Percentiles rank a stretch among this genome's conserved stretches.
Conservation (phyloP, 37 sponge, comb jelly and placozoan species). For the Chondrilla cf. caribensis region DNA sequence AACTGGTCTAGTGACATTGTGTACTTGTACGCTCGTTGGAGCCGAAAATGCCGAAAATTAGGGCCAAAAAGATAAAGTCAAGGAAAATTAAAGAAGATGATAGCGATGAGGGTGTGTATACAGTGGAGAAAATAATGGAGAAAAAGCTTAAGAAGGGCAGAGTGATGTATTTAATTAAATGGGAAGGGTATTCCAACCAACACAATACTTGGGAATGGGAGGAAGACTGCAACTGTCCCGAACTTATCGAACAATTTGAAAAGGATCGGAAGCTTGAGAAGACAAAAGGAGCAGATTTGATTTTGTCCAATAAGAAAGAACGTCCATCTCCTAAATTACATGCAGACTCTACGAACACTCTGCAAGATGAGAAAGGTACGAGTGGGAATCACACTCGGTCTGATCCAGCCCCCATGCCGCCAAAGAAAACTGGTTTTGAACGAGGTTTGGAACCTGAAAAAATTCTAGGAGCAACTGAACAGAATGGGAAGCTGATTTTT, state of each 20-base stretch:
- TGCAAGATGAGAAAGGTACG: neutral
- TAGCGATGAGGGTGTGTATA: constrained; percentile 46
- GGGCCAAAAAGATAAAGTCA: no score
- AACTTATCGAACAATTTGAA: constrained; percentile 68
- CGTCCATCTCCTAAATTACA: neutral
- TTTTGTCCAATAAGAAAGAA: neutral
- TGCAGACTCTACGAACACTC: neutral
- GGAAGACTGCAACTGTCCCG: constrained; percentile 74
- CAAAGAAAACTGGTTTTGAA: constrained; percentile 68
- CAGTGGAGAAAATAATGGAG: constrained; percentile 65
- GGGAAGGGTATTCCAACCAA: constrained; percentile 65
- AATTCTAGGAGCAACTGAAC: constrained; percentile 92
- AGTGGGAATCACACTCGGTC: neutral
- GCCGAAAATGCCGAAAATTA: no score
- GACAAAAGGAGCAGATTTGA: neutral
- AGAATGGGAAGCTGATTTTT: constrained; percentile 81
- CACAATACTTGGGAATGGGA: constrained; percentile 92
- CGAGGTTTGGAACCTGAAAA: constrained; percentile 60
- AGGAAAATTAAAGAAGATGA: neutral
- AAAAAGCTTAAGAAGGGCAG: constrained; percentile 49
- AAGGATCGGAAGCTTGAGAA: neutral
- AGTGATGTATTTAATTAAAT: constrained; percentile 73
- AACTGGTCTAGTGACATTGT: no score
- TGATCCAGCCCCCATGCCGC: neutral
- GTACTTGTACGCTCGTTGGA: no score